Base-by-base conservation (phyloP, 2,113 vertebrate species). In the Planiliza haematocheilus region DNA sequence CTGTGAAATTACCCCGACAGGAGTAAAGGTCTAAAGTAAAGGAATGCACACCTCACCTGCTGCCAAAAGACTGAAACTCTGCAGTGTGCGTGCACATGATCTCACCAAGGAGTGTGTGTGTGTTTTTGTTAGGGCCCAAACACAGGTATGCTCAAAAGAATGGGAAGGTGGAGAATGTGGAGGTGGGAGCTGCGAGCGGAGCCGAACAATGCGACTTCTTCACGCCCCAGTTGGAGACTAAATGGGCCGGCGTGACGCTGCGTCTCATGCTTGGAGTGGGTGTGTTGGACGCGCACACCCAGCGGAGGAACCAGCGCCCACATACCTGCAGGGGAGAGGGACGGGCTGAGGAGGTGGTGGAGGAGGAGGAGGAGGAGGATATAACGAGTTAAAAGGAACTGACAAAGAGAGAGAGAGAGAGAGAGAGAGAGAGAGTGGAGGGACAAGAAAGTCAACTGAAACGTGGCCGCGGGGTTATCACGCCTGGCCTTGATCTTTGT, bases 261-360 rank as follows among this genome's bases (percentile, higher is more conserved):
- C 7, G 68, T 64, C 67, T 90, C 89, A 85, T 91, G 89, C 89
- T 81, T 92, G 62, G 41, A 1, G 79, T 74, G 73, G 90, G 92
- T 87, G 92, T 89, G 90, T 80, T 82, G 2, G 62, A 24, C 17
- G 10, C 17, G 10, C 88, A 89, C 92, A 74, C 89, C 86, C 83
- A 69, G 2, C 30, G 13, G 10, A 3, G 39, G n/a, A 45, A 57
- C 65, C 82, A 68, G 88, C 84, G 70, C 79, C 75, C 38, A 72
- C 86, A 90, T 90, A 83, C 88, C 82, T 82, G 75, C 1, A 3
- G 8, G 43, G 1, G 53, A 36, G 49, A 37, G 61, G 61, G 61
- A 56, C 59, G 70, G 46, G 18, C 16, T n/a, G 56, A 2, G 0
- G 14, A 24, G 17, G 21, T 10, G 41, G 50, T 20, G 16, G 14